Conservation (phyloP, 2,113 vertebrate genomes). For the Piaya cayana region DNA sequence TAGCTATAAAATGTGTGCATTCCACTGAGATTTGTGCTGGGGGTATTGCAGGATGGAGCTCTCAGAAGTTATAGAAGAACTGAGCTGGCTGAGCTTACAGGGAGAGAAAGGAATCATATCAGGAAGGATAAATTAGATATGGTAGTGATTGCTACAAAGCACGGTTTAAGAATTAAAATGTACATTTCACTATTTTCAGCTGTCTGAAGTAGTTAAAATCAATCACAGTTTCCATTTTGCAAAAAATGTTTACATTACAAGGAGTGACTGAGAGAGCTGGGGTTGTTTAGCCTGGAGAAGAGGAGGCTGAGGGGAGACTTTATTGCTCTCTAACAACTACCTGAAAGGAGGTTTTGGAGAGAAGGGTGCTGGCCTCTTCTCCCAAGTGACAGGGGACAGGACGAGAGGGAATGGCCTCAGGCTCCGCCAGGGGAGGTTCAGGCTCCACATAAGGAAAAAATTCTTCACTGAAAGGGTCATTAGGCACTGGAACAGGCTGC, state of each 20-base stretch:
- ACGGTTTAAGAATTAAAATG: neutral
- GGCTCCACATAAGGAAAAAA: too few relatives aligned
- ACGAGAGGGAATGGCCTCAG: too few relatives aligned
- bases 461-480: too few relatives aligned
- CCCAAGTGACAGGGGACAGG: too few relatives aligned
- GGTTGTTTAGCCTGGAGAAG: too few relatives aligned
- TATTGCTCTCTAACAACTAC: too few relatives aligned
- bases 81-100: neutral
- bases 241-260: neutral
- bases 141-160: neutral
- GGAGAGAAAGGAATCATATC: neutral
- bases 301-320: too few relatives aligned
- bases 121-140: neutral
- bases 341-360: too few relatives aligned
- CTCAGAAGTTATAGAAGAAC: neutral
- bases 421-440: too few relatives aligned
- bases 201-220: neutral
- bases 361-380: too few relatives aligned
- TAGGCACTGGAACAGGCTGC: too few relatives aligned
- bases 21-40: neutral
- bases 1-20: neutral
- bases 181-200: neutral
- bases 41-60: neutral
- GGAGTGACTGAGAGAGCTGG: too few relatives aligned
- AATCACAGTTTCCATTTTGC: neutral